Base-by-base conservation (phyloP, 2,113 vertebrate species). In the Pungitius pungitius region DNA sequence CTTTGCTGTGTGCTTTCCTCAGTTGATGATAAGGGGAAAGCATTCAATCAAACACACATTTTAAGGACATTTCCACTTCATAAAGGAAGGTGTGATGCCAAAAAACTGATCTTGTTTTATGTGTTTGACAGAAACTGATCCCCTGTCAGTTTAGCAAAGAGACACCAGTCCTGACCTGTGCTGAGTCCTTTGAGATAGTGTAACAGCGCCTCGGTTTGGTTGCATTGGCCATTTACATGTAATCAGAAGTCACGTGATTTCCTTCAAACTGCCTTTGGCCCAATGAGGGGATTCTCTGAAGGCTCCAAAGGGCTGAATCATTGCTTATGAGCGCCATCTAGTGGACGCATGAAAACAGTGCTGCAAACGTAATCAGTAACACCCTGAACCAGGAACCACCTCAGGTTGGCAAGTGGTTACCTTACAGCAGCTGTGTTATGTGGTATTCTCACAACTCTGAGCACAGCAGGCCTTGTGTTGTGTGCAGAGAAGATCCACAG, bases 171-270 rank as follows among this genome's bases (percentile, higher is more conserved):
- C 24, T 17, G 0, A 8, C 4, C 12, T 55, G 18, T 51, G n/a
- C 61, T 7, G 6, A 0, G 52, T 8, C 30, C 20, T 81, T 20
- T 0, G 10, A 11, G 3, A 59, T 20, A 51, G 69, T n/a, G 43
- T 1, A 49, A 47, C 54, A 85, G 80, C 68, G 13, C 81, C 61
- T 0, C 70, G 0, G 1, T 14, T 12, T 22, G 78, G 70, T 39
- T 45, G 8, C 3, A 0, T 47, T 0, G 17, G 65, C 30, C 26
- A 37, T 15, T 73, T 60, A n/a, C n/a, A n/a, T n/a, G n/a, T n/a
- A 52, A 77, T 17, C 45, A 64, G 3, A 20, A 73, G 4, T 0
- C 90, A 90, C 13, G 80, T 88, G 88, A 84, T 22, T 90, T 91
- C 69, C 15, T 15, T 54, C 42, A 1, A 90, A 26, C 10, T 0